A percentile compares a stretch with the other conserved stretches of the same genome.
Evolutionary conservation across 2,113 vertebrate genomes (phyloP).

Genomic region (Dasyurus viverrinus): DNA sequence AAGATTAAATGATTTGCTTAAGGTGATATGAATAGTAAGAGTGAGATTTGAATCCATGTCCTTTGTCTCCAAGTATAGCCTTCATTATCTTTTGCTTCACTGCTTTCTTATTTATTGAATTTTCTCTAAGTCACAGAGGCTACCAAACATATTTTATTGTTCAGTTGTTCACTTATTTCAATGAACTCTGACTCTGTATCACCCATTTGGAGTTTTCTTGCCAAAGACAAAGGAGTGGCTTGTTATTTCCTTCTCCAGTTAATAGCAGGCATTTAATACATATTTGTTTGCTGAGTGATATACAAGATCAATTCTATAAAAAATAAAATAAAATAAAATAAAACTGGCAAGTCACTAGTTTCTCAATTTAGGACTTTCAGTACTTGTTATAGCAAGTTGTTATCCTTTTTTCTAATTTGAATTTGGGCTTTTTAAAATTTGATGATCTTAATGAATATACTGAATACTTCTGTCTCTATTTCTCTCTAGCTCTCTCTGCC

Average conservation of each 20-base stretch:
- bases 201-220: too few relatives aligned
- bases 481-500: too few relatives aligned
- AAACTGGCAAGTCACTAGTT: neutral
- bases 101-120: neutral
- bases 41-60: neutral
- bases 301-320: neutral
- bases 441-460: too few relatives aligned
- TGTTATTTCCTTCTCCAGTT: too few relatives aligned
- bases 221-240: too few relatives aligned
- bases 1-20: neutral
- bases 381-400: neutral
- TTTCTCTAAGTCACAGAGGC: neutral
- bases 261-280: neutral
- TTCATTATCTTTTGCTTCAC: neutral
- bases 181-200: too few relatives aligned
- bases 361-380: neutral
- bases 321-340: too few relatives aligned
- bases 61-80: neutral
- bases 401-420: neutral
- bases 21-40: neutral
- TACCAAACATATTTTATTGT: neutral
- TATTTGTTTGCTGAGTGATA: neutral
- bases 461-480: too few relatives aligned
- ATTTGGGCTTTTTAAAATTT: neutral
- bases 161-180: too few relatives aligned